Base-by-base conservation (phyloP, 2,113 vertebrate species). In the Rhizomys pruinosus region DNA sequence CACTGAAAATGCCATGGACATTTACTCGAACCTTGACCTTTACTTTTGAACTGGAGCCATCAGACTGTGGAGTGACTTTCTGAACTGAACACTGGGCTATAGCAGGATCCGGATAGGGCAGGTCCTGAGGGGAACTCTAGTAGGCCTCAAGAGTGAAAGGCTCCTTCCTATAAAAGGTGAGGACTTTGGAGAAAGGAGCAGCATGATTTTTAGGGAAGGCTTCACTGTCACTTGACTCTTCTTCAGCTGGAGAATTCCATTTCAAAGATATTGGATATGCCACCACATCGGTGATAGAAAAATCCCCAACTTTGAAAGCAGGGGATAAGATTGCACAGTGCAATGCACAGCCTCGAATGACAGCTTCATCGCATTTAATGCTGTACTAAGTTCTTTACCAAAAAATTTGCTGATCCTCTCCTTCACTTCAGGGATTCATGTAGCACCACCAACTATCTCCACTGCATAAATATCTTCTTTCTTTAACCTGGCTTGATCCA, bases 251-350 rank as follows among this genome's bases (percentile, higher is more conserved):
- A 0, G 99, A 99, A 97, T 99, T 99, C 99, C 99, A 99, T 79
- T 99, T 99, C 82, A 99, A 97, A 77, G 99, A 99, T 97, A 99
- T 98, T 64, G 99, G 97, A 89, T 99, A 99, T 0, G 99, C 99
- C 32, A 99, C 98, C 93, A 99, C 97, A 89, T 99, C 99, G 81
- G 99, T 99, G 96, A 99, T 99, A 92, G 99, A 99, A 97, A 99
- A 99, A 93, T 99, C 99, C 85, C 99, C 98, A 95, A 99, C 99
- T 99, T 99, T 99, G 98, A 99, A 99, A 23, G 99, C 99, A 78
- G 99, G 99, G 1, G 99, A 99, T 95, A 99, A 97, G 97, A 99
- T 99, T 9, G 99, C 99, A 98, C 99, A 99, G 99, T 99, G 99
- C 96, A 99, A 97, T 0, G 99, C 99, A 92, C 99, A 99, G 76